A percentile compares a stretch with the other conserved stretches of the same genome.
phyloP scores from a whole-genome alignment of 2,888 invertebrate genomes.

The Agrypnus murinus region DNA sequence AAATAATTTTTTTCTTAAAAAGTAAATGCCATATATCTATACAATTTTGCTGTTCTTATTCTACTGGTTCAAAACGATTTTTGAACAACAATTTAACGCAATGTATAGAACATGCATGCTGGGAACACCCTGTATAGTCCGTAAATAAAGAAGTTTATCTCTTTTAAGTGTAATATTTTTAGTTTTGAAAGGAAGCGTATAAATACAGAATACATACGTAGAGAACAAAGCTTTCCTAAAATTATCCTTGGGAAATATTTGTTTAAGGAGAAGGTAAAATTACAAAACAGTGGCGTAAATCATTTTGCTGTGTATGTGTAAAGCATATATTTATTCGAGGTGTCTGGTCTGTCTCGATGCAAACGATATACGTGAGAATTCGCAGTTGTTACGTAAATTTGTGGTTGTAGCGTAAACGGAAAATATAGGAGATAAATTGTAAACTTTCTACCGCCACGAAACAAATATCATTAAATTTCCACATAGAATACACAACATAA shows the following conservation, averaged over 20 bases:
- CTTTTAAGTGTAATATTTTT: conserved; percentile 10
- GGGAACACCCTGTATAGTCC: no score
- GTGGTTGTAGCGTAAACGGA: conserved; percentile 45
- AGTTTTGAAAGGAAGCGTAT: neutral
- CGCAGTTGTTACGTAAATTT: conserved; percentile 49
- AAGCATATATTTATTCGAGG: conserved; percentile 49
- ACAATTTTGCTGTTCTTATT: no score
- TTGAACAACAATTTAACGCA: no score
- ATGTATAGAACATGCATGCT: no score
- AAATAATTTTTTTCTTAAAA: no score
- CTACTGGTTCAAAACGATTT: no score
- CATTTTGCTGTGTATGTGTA: conserved; percentile 43
- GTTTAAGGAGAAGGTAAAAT: conserved; percentile 40
- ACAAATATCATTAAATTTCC: conserved; percentile 25
- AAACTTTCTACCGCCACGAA: conserved; percentile 28
- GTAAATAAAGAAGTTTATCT: conserved; percentile 1
- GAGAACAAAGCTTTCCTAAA: conserved; percentile 14
- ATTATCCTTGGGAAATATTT: conserved; percentile 26
- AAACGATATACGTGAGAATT: conserved; percentile 66
- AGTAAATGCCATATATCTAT: no score
- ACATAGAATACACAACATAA: neutral
- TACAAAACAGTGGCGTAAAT: conserved; percentile 42
- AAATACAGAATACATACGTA: conserved; percentile 1
- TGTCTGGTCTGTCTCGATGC: conserved; percentile 60
- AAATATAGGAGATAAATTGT: conserved; percentile 42